phyloP scores from a whole-genome alignment of 2,888 invertebrate species.

The Campoplex nolae region DNA sequence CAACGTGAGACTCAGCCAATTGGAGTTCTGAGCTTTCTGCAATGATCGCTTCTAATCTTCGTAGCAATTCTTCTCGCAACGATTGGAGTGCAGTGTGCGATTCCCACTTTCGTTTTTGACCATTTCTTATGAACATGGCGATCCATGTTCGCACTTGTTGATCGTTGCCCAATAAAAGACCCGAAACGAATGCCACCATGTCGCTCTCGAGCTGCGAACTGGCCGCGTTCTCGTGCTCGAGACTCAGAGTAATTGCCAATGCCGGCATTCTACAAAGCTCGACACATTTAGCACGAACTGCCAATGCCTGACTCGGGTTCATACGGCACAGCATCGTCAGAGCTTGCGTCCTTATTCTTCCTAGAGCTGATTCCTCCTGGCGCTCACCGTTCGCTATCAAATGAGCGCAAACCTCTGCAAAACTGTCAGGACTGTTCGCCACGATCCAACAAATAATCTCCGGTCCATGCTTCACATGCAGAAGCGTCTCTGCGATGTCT shows the following conservation, averaged over 20 bases:
- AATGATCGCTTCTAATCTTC: conserved; percentile 89
- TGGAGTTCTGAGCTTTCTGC: conserved; percentile 87
- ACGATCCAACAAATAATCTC: conserved; percentile 96
- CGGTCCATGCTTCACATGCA: conserved; percentile 96
- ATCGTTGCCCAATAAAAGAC: conserved; percentile 95
- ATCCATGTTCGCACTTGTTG: conserved; percentile 96
- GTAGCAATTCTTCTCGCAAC: conserved; percentile 91
- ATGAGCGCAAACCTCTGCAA: conserved; percentile 95
- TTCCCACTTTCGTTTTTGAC: conserved; percentile 94
- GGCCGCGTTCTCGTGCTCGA: conserved; percentile 86
- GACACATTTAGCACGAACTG: conserved; percentile 94
- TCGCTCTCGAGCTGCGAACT: conserved; percentile 83
- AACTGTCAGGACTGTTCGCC: conserved; percentile 97
- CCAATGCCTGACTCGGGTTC: conserved; percentile 94
- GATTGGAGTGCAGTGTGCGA: conserved; percentile 89
- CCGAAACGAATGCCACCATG: conserved; percentile 94
- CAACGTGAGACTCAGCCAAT: conserved; percentile 88
- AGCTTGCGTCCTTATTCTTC: conserved; percentile 90
- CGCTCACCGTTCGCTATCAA: conserved; percentile 94
- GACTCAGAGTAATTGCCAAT: conserved; percentile 92
- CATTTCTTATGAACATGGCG: conserved; percentile 94
- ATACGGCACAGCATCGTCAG: conserved; percentile 93
- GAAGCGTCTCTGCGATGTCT: conserved; percentile 93
- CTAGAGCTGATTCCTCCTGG: conserved; percentile 93
- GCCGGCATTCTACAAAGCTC: conserved; percentile 96